These are phyloP conservation scores for Tetrapedia diversipes DNA, from an alignment of 2,888 invertebrate species.

Conservation along the genomic window DNA sequence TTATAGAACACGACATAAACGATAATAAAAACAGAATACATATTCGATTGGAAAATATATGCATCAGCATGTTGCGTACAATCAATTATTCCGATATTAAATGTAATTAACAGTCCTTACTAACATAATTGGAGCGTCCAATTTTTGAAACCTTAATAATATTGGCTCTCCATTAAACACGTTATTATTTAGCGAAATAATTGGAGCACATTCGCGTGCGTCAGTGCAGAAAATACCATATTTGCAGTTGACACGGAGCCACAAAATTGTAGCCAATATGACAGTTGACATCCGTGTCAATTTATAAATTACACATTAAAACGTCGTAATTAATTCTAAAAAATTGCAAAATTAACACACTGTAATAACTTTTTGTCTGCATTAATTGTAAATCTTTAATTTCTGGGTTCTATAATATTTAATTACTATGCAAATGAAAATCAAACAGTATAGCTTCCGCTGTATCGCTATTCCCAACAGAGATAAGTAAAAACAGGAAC, in stretches of 20 bases:
- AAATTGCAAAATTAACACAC: too few species aligned
- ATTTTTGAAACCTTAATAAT: not conserved
- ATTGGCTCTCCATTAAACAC: not conserved
- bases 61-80: too few species aligned
- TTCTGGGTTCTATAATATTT: not conserved
- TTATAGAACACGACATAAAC: too few species aligned
- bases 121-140: too few species aligned
- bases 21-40: too few species aligned
- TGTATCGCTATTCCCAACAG: not conserved
- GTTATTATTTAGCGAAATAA: constrained; percentile 10
- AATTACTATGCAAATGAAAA: not conserved
- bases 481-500: not conserved
- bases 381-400: not conserved
- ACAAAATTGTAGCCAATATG: constrained; percentile 7
- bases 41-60: too few species aligned
- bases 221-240: not conserved
- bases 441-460: not conserved
- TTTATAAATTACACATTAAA: too few species aligned
- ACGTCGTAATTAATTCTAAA: too few species aligned
- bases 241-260: constrained; percentile 29
- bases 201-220: not conserved
- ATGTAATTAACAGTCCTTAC: too few species aligned
- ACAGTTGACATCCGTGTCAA: constrained; percentile 2
- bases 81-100: too few species aligned
- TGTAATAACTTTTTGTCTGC: not conserved